A percentile compares a stretch with the other conserved stretches of the same genome.
These are phyloP conservation scores for Thymelicus lineola DNA, from an alignment of 2,888 invertebrate genomes.

Conservation along the genomic window DNA sequence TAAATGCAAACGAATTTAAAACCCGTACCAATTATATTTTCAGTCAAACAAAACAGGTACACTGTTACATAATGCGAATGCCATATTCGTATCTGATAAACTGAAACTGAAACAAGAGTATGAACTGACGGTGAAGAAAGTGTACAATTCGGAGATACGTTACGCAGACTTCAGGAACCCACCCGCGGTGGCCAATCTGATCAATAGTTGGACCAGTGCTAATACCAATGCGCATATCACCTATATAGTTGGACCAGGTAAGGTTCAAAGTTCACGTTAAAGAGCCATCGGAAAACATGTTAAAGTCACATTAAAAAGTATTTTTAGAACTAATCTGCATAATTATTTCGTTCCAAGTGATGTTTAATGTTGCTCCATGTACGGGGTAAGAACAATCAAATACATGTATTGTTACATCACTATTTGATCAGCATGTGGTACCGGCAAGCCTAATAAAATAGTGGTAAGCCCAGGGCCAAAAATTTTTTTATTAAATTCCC, in stretches of 20 bases:
- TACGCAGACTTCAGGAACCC: constrained; percentile 80
- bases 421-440: too few relatives aligned
- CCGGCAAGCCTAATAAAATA: too few relatives aligned
- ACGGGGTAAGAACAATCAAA: too few relatives aligned
- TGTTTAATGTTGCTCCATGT: too few relatives aligned
- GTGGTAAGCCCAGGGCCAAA: too few relatives aligned
- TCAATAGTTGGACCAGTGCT: constrained; percentile 86
- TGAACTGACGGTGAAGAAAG: constrained; percentile 63
- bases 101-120: constrained; percentile 72
- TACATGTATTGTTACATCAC: too few relatives aligned
- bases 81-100: constrained; percentile 75
- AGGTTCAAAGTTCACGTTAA: constrained; percentile 39
- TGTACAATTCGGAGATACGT: constrained; percentile 80
- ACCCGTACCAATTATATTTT: constrained; percentile 40
- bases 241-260: constrained; percentile 82
- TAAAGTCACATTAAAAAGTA: too few relatives aligned
- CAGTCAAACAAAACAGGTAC: constrained; percentile 63
- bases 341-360: too few relatives aligned
- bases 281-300: too few relatives aligned
- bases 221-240: constrained; percentile 85
- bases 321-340: too few relatives aligned
- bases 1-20: background rate
- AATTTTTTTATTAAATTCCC: too few relatives aligned
- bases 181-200: constrained; percentile 62
- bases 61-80: constrained; percentile 75